phyloP scores from a whole-genome alignment of 2,113 vertebrate species.

The Acanthisitta chloris region DNA sequence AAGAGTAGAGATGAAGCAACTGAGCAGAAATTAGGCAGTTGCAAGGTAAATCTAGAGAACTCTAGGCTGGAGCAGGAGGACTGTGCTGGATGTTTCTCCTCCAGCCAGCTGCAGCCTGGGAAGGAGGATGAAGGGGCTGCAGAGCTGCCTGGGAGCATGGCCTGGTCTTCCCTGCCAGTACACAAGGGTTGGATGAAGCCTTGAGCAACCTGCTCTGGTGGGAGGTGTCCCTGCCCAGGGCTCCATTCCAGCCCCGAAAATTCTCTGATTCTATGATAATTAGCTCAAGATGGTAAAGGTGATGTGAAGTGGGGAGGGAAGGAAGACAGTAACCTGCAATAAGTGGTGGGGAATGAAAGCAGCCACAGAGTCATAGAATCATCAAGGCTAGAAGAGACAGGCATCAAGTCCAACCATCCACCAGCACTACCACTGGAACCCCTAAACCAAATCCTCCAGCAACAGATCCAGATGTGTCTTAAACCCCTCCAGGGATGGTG shows the following conservation, averaged over 20 bases:
- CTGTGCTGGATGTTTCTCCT: not conserved
- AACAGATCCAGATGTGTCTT: too few relatives aligned
- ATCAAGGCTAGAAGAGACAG: too few relatives aligned
- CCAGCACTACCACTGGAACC: too few relatives aligned
- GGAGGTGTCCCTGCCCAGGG: not conserved
- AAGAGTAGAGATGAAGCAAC: not conserved
- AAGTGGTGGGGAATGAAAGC: not conserved
- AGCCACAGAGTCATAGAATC: too few relatives aligned
- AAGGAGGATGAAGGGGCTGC: not conserved
- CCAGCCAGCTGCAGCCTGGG: not conserved
- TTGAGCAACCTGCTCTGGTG: rapidly evolving
- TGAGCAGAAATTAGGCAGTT: not conserved
- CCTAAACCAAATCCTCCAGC: too few relatives aligned
- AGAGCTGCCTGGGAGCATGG: not conserved
- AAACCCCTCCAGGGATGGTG: too few relatives aligned
- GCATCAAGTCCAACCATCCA: too few relatives aligned
- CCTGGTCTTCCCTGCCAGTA: rapidly evolving
- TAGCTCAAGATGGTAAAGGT: not conserved
- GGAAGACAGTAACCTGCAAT: not conserved
- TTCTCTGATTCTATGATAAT: not conserved
- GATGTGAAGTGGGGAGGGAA: not conserved
- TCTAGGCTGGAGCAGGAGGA: not conserved
- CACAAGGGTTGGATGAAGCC: rapidly evolving
- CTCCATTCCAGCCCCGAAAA: not conserved
- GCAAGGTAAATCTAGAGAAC: not conserved